phyloP scores from a whole-genome alignment of 2,888 invertebrate genomes.

The Callimorpha dominula region DNA sequence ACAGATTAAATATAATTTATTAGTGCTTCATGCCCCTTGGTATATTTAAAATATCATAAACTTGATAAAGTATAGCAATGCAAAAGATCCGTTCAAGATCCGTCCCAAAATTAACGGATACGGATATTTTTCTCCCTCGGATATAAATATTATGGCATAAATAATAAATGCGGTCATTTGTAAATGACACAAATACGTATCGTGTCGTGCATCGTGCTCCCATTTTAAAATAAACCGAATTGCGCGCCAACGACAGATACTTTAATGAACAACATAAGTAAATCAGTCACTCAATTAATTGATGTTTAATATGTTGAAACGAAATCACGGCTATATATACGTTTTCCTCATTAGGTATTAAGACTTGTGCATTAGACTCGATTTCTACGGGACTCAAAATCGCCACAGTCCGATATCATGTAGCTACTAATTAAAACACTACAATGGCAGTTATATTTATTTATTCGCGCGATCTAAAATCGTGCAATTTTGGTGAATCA shows the following conservation, averaged over 20 bases:
- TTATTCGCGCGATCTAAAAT: too few relatives aligned
- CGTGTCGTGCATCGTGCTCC: slow-evolving; percentile 28
- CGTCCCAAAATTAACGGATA: too few relatives aligned
- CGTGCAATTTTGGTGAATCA: too few relatives aligned
- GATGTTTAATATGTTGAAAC: not conserved
- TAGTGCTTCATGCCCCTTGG: too few relatives aligned
- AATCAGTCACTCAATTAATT: slow-evolving; percentile 21
- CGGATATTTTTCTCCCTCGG: too few relatives aligned
- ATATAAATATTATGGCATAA: not conserved
- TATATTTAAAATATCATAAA: too few relatives aligned
- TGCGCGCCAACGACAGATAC: slow-evolving; percentile 38
- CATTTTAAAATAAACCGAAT: slow-evolving; percentile 57
- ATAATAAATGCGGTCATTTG: slow-evolving; percentile 20
- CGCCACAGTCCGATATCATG: not conserved
- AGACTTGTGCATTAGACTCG: not conserved
- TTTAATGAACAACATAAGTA: slow-evolving; percentile 24
- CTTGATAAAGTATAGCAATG: too few relatives aligned
- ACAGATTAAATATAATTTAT: too few relatives aligned
- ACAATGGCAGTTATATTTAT: too few relatives aligned
- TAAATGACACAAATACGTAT: slow-evolving; percentile 29
- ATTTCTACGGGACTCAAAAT: not conserved
- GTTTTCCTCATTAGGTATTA: not conserved
- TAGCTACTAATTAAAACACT: too few relatives aligned
- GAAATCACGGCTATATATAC: not conserved
- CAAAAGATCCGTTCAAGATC: too few relatives aligned